Conservation (phyloP, 2,888 invertebrate genomes). For the Lycophotia porphyrea region DNA sequence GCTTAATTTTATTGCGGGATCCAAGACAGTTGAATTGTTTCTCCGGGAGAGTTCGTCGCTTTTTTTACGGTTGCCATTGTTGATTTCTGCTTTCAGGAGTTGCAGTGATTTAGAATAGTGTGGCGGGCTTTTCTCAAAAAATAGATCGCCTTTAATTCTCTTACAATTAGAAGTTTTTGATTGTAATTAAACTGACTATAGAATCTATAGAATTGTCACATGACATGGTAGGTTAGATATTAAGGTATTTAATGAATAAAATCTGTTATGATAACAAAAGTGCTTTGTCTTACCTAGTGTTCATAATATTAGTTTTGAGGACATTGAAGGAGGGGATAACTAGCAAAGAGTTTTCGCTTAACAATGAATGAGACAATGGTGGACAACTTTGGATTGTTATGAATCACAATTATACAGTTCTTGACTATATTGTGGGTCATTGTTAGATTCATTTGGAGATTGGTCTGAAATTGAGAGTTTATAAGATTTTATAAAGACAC, state of each 20-base stretch:
- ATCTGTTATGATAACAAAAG: slow-evolving; percentile 25
- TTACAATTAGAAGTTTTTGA: background rate
- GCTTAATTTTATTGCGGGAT: background rate
- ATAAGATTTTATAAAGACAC: background rate
- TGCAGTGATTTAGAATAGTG: background rate
- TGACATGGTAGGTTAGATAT: background rate
- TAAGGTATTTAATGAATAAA: slow-evolving; percentile 3
- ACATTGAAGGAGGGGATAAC: background rate
- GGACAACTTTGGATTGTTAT: background rate
- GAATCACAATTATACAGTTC: background rate
- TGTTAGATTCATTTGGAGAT: too few species aligned
- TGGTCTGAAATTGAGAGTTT: background rate
- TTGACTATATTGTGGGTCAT: background rate
- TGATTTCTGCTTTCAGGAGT: background rate
- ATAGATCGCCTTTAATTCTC: too few species aligned
- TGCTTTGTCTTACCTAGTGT: slow-evolving; percentile 11
- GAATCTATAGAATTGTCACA: background rate
- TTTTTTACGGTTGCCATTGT: background rate
- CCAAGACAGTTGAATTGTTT: background rate
- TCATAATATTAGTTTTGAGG: slow-evolving; percentile 6
- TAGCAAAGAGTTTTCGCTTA: background rate
- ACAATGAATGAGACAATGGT: background rate
- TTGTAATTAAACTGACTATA: background rate
- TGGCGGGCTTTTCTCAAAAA: background rate
- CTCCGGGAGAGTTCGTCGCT: background rate